A percentile compares a stretch with the other conserved stretches of the same genome.
phyloP scores from a whole-genome alignment of 2,797 vertebrate species.

The Catostomus latipinnis region DNA sequence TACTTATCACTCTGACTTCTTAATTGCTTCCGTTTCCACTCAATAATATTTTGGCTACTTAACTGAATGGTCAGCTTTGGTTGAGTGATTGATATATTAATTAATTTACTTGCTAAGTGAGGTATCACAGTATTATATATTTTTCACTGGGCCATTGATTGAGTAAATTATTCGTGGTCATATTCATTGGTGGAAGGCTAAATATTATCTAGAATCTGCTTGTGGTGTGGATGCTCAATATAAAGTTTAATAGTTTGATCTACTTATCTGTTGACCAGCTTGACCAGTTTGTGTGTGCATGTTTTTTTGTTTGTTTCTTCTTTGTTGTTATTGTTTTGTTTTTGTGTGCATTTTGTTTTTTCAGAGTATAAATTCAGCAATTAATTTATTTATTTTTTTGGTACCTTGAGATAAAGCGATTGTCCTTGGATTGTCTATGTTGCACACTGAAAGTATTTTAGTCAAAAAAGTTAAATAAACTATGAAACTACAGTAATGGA shows the following conservation, averaged over 20 bases:
- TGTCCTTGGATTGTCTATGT: neutral
- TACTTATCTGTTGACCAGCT: conserved; percentile 4
- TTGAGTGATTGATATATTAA: conserved; percentile 50
- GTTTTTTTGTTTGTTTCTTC: no score
- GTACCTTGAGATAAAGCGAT: neutral
- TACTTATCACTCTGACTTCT: conserved; percentile 43
- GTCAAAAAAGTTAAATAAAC: no score
- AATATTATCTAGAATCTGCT: conserved; percentile 25
- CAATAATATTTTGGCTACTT: conserved; percentile 33
- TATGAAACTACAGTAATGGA: no score
- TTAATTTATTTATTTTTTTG: neutral
- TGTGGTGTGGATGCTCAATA: neutral
- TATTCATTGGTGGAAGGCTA: conserved; percentile 22
- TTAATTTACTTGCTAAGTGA: conserved; percentile 49
- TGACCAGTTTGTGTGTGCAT: neutral
- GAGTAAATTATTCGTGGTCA: conserved; percentile 2
- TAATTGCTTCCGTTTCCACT: conserved; percentile 30
- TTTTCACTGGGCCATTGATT: conserved; percentile 11
- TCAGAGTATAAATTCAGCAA: neutral
- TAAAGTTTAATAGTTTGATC: conserved; percentile 20
- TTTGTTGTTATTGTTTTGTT: no score
- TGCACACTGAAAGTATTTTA: neutral
- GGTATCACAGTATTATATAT: conserved; percentile 40
- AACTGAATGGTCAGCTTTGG: conserved; percentile 35
- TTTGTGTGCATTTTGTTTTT: neutral